Evolutionary conservation across 2,797 vertebrate species (phyloP).

Genomic region (Falco biarmicus): DNA sequence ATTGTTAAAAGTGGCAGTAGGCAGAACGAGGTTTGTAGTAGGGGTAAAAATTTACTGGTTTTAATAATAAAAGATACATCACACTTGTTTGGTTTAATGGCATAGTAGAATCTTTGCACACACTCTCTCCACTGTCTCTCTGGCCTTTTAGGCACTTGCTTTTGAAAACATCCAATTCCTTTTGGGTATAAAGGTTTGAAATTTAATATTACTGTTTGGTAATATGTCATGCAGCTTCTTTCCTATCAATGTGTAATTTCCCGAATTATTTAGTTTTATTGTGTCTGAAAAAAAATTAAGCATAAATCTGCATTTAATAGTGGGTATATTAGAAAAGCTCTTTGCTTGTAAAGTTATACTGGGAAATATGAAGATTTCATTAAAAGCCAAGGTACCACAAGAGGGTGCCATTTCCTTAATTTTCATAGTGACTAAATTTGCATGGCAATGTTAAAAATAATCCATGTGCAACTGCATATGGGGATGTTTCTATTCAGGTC

Average conservation of each 20-base stretch:
- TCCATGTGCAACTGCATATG: neutral
- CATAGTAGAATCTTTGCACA: neutral
- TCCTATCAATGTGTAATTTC: neutral
- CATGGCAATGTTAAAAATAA: neutral
- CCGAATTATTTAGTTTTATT: neutral
- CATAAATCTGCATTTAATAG: neutral
- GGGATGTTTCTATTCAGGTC: neutral
- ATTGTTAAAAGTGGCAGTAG: neutral
- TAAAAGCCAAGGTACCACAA: neutral
- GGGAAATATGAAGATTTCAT: neutral
- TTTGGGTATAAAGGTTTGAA: neutral
- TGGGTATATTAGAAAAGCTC: neutral
- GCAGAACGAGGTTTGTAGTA: neutral
- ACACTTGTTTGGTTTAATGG: neutral
- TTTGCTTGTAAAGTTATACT: neutral
- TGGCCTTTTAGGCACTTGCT: neutral
- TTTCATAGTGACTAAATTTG: neutral
- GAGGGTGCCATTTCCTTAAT: constrained; percentile 7
- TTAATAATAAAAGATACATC: neutral
- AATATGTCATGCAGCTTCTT: neutral
- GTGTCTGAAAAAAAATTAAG: neutral
- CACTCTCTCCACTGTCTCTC: neutral
- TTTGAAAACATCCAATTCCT: neutral
- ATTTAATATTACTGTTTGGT: neutral
- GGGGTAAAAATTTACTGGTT: neutral